A percentile compares a stretch with the other conserved stretches of the same genome.
Conservation (phyloP, 2,113 vertebrate species). For the Labeo catla region DNA sequence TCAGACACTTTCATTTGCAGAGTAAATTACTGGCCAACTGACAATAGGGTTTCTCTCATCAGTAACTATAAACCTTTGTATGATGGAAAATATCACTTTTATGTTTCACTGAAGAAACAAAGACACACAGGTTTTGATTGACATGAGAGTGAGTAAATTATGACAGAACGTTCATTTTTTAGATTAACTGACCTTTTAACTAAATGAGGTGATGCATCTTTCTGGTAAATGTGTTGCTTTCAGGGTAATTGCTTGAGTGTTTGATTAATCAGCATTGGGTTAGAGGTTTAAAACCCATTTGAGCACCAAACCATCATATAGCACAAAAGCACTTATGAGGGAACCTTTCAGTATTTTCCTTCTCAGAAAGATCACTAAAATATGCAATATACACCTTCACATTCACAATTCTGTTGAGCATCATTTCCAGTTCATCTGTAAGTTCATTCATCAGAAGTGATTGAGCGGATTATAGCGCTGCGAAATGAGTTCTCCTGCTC, state of each 20-base stretch:
- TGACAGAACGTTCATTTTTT: not conserved
- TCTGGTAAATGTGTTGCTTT: not conserved
- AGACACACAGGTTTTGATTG: not conserved
- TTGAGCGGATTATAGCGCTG: not conserved
- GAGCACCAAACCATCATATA: not conserved
- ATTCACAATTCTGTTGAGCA: not conserved
- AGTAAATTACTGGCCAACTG: not conserved
- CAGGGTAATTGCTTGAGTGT: not conserved
- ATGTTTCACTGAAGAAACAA: not conserved
- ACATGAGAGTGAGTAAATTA: not conserved
- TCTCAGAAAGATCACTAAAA: not conserved
- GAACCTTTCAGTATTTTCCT: not conserved
- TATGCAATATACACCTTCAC: not conserved
- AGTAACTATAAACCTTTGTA: not conserved
- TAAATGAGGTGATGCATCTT: conserved; percentile 12
- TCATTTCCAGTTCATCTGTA: not conserved
- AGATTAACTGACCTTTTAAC: not conserved
- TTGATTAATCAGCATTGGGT: not conserved
- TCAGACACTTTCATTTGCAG: not conserved
- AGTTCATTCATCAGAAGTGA: not conserved
- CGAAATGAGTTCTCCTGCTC: conserved; percentile 18
- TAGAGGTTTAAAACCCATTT: not conserved
- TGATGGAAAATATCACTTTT: no score
- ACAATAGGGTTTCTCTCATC: not conserved
- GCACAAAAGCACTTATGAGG: not conserved